A percentile compares a stretch with the other conserved stretches of the same genome.
These are phyloP conservation scores for Sciurus carolinensis DNA, from an alignment of 2,797 vertebrate genomes.

Conservation along the genomic window DNA sequence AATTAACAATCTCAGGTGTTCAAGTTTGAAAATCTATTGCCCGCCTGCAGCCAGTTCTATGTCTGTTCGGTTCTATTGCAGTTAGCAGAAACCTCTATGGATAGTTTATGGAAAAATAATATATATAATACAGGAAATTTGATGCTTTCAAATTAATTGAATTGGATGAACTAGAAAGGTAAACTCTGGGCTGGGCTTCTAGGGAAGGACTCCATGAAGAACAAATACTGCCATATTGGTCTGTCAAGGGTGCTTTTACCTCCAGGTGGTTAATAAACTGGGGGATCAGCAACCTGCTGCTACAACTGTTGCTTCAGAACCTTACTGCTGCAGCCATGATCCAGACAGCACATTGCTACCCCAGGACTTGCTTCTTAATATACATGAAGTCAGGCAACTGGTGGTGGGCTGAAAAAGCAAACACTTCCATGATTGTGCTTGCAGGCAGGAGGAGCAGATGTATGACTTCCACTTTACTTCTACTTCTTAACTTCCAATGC, in stretches of 20 bases:
- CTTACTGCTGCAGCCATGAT: background rate
- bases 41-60: background rate
- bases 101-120: background rate
- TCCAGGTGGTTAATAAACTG: background rate
- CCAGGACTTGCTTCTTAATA: background rate
- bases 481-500: background rate
- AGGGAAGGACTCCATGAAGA: background rate
- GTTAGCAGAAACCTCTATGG: background rate
- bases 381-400: background rate
- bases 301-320: background rate
- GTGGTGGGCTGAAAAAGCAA: background rate
- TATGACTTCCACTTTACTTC: background rate
- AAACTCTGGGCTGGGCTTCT: background rate
- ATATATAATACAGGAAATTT: background rate
- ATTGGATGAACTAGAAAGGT: slow-evolving; percentile 5
- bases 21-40: background rate
- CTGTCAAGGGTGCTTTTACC: background rate
- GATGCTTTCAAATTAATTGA: slow-evolving; percentile 3
- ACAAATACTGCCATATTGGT: background rate
- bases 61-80: background rate
- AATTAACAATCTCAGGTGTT: background rate
- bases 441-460: background rate
- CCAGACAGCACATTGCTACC: background rate
- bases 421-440: no score
- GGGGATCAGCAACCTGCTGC: background rate